Evolutionary conservation across 2,888 invertebrate species (phyloP).

Genomic region (Zaprionus obscuricornis): DNA sequence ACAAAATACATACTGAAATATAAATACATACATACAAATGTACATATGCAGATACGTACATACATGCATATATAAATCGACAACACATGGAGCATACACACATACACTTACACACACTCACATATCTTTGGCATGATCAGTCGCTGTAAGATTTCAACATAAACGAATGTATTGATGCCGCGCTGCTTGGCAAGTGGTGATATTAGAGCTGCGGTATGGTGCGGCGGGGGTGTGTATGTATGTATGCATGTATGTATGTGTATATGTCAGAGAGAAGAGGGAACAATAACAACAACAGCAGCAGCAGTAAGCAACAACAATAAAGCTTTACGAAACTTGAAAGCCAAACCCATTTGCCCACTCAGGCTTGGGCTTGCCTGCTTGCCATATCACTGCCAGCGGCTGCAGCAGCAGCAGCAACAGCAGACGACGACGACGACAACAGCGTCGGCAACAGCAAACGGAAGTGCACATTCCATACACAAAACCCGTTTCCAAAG

Average conservation of each 20-base stretch:
- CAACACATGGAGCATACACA: slow-evolving; percentile 49
- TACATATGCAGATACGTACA: not conserved
- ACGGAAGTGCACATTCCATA: slow-evolving; percentile 79
- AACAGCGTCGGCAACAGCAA: slow-evolving; percentile 54
- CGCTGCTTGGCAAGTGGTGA: slow-evolving; percentile 29
- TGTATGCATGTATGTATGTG: too few relatives aligned
- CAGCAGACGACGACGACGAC: slow-evolving; percentile 25
- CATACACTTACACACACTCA: slow-evolving; percentile 14
- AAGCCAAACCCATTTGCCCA: slow-evolving; percentile 75
- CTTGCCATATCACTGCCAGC: slow-evolving; percentile 55
- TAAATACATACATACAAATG: slow-evolving; percentile 25
- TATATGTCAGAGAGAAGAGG: too few relatives aligned
- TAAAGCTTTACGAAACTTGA: slow-evolving; percentile 61
- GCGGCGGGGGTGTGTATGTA: not conserved
- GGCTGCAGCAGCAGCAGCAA: slow-evolving; percentile 43
- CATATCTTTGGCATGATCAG: slow-evolving; percentile 61
- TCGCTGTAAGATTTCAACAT: slow-evolving; percentile 75
- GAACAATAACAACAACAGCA: too few relatives aligned
- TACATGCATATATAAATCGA: slow-evolving; percentile 38
- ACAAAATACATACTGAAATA: too few relatives aligned
- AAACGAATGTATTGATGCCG: slow-evolving; percentile 67
- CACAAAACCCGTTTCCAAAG: slow-evolving; percentile 70
- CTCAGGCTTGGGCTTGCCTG: slow-evolving; percentile 43
- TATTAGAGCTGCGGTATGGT: slow-evolving; percentile 4
- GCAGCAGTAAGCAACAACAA: too few relatives aligned